Evolutionary conservation across 2,888 invertebrate species (phyloP), one percentile per base, ranked within the genome.

Genomic region (Nephrotoma flavescens): DNA sequence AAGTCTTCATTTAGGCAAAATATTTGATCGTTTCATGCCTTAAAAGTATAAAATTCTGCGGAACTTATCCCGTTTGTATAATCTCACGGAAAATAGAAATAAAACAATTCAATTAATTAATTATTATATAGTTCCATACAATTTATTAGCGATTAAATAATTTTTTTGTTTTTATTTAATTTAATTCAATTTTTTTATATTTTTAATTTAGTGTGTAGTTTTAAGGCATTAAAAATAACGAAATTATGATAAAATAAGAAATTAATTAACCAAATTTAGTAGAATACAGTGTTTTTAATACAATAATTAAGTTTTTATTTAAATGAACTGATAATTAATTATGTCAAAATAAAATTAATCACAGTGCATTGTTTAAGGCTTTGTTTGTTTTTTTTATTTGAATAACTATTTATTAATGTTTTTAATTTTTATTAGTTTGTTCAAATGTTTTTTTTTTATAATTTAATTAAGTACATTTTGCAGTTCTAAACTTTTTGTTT

Each of bases 361-460:
- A 84, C 84, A 84, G 84, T 84, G 84, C 84, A 84, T 31, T 71
- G 71, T 71, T 31, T 84, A 84, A 84, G 84, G 84, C 84, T 84
- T 42, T 41, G 84, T 42, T 83, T 41, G 41, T 41, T 41, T 41
- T 83, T 52, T 52, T 4, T 47, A 47, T 1, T 71, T 31, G 71
- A 71, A 71, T 71, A 71, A 31, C 31, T 71, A 71, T 9, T 9
- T 71, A 71, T 31, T 31, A 71, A 15, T 15, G 15, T 19, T 52
- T 52, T 15, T 31, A 31, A 7, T 19, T 52, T 52, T 15, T 31
- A 31, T 31, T 31, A 31, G 31, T 31, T 71, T 19, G 19, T 71
- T 71, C 71, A 31, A 71, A 71, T 71, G 9, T 71, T 31, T 31
- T 31, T 2, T 31, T 31, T 31, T 31, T 31, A 31, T 71, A 71